Percentiles rank a stretch among this genome's conserved stretches.
phyloP scores from a whole-genome alignment of 2,888 invertebrate genomes.

The Mechanitis mazaeus region DNA sequence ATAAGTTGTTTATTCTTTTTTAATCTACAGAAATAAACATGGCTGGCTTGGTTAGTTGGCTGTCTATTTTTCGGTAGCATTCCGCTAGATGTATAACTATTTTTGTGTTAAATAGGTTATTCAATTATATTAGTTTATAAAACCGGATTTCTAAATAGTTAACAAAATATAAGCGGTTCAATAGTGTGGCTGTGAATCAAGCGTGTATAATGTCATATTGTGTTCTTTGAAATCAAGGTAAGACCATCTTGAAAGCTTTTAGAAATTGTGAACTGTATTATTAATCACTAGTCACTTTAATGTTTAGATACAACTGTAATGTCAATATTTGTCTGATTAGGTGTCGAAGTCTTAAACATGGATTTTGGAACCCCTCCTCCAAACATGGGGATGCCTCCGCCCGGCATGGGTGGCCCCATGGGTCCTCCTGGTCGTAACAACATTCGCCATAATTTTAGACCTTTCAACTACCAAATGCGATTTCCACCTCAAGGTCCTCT shows the following conservation, averaged over 20 bases:
- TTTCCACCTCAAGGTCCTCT: conserved; percentile 75
- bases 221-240: conserved; percentile 55
- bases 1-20: conserved; percentile 3
- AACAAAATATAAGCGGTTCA: conserved; percentile 3
- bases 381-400: conserved; percentile 65
- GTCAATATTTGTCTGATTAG: conserved; percentile 63
- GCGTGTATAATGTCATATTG: conserved; percentile 61
- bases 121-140: conserved; percentile 35
- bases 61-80: conserved; percentile 57
- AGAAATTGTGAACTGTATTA: conserved; percentile 8
- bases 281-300: conserved; percentile 7
- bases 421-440: conserved; percentile 62
- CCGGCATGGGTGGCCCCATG: conserved; percentile 51
- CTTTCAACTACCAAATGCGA: conserved; percentile 71
- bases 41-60: conserved; percentile 44
- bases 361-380: conserved; percentile 72
- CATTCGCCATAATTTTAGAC: conserved; percentile 71
- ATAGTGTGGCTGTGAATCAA: conserved; percentile 38
- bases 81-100: conserved; percentile 35
- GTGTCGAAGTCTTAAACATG: conserved; percentile 67
- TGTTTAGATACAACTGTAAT: conserved; percentile 38
- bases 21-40: conserved; percentile 38
- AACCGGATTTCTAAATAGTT: conserved; percentile 15
- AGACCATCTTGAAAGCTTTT: conserved; percentile 33
- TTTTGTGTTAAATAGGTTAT: conserved; percentile 41